Base-by-base conservation (phyloP, 2,888 invertebrate genomes). In the Cremastinae sp. region DNA sequence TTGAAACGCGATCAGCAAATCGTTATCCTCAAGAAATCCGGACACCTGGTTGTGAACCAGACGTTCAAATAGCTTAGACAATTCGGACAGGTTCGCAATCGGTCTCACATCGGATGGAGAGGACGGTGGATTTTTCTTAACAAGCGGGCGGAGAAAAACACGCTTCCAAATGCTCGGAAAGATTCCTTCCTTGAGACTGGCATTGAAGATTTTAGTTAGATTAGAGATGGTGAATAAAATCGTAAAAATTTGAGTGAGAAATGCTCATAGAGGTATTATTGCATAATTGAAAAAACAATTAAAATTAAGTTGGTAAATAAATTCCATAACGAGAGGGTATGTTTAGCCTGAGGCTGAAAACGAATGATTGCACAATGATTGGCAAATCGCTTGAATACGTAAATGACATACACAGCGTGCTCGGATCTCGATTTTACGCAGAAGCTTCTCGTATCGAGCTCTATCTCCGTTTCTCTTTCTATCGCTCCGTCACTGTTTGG, bases 381-480 rank as follows among this genome's bases (percentile, higher is more conserved):
- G 56, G 56, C 45, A 37, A 53, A 59, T 71, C 56, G 72, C 74
- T 83, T 68, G 78, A 59, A 45, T 71, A 56, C 75, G 79, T 75
- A 82, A 84, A 79, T 80, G 82, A 82, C 82, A 82, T 78, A n/a
- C n/a, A n/a, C n/a, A n/a, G 74, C 77, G 81, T 78, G 64, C 65
- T 69, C 49, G 53, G 47, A 65, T 80, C 80, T 80, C 80, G 83
- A 84, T 85, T 83, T 83, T 83, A 83, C 81, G 79, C 81, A 75
- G 79, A 78, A 81, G 74, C 75, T 80, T 78, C 71, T 69, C 59
- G 59, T 59, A 70, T 12, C 37, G 8, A 12, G 43, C 22, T 39
- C 47, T 41, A 16, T 5, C 41, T 8, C 35, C 56, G 47, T 53
- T 18, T 41, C 43, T 20, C 62, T 62, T 20, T 49, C 56, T 58